Percentiles rank a stretch among this genome's conserved stretches.
Conservation (phyloP, 1,140 invertebrate genomes). For the Colletes gigas region DNA sequence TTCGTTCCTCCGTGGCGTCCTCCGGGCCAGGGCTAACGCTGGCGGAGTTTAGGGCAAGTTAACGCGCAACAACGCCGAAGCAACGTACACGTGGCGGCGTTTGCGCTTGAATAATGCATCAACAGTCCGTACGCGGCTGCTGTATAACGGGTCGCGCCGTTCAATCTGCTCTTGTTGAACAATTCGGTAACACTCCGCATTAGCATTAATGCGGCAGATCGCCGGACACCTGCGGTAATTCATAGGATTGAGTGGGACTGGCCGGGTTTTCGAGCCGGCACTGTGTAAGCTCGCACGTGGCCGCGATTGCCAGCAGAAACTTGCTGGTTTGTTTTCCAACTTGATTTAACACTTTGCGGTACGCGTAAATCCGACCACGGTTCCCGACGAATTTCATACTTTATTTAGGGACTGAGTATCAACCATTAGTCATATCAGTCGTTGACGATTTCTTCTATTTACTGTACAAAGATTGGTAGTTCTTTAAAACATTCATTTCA, state of each 20-base stretch:
- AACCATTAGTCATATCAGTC: too few species aligned
- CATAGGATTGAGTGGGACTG: constrained; percentile 68
- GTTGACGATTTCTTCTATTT: too few species aligned
- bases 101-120: constrained; percentile 79
- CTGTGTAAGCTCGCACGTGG: constrained; percentile 2
- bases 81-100: constrained; percentile 72
- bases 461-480: too few species aligned
- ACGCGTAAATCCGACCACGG: too few species aligned
- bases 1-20: constrained; percentile 16
- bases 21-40: constrained; percentile 30
- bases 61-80: constrained; percentile 72
- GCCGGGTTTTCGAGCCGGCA: not conserved
- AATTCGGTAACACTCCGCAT: constrained; percentile 77
- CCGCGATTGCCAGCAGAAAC: too few species aligned
- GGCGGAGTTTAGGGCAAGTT: constrained; percentile 76
- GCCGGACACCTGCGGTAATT: constrained; percentile 76
- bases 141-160: constrained; percentile 69
- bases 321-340: not conserved
- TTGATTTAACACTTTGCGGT: not conserved
- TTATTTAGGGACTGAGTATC: not conserved
- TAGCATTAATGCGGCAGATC: constrained; percentile 78
- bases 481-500: too few species aligned
- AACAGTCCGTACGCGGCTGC: constrained; percentile 69
- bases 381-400: too few species aligned
- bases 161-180: constrained; percentile 78